Evolutionary conservation across 2,797 vertebrate genomes (phyloP), one percentile per base, ranked within the genome.

Genomic region (Amphiprion clarkii): DNA sequence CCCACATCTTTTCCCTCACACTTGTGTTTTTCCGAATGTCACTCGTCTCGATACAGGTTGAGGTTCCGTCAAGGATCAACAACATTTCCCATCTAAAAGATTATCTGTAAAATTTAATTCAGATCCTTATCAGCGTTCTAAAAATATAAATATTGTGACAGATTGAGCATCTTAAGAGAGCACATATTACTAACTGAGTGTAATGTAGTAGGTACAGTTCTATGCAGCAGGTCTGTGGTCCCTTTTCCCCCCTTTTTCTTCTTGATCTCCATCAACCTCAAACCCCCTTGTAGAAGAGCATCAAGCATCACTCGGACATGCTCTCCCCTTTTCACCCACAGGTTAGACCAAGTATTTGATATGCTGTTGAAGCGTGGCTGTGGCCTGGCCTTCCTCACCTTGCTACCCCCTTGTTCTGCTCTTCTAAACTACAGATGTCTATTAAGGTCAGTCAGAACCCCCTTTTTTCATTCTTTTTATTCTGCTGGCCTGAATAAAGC

Each of bases 11-110:
- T 39, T 69, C 66, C 52, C 74, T 76, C 67, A 31, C 29, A 42
- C 71, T 25, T 23, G 7, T 79, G 72, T 79, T 82, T 74, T 71
- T 80, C 78, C 59, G 88, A 92, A 90, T 88, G 88, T 87, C 87
- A 87, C 74, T 39, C 23, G 49, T 73, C 79, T 88, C 36, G 1
- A 27, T 29, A 42, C 74, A 76, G 77, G 84, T 74, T 66, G 71
- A 67, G 78, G 83, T 83, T 55, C 19, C 7, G 12, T 70, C 65
- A 46, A 56, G 36, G 76, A 79, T 82, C 76, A 60, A 56, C 76
- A 66, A 27, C 53, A 57, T 70, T 62, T 55, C 23, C 67, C 33
- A 2, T 73, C 59, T 19, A 8, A 78, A 79, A 83, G 42, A 85
- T 74, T 73, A 83, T 76, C 64, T 59, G 53, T 6, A 42, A 66